phyloP scores from a whole-genome alignment of 2,888 invertebrate genomes.

The Drymonia ruficornis region DNA sequence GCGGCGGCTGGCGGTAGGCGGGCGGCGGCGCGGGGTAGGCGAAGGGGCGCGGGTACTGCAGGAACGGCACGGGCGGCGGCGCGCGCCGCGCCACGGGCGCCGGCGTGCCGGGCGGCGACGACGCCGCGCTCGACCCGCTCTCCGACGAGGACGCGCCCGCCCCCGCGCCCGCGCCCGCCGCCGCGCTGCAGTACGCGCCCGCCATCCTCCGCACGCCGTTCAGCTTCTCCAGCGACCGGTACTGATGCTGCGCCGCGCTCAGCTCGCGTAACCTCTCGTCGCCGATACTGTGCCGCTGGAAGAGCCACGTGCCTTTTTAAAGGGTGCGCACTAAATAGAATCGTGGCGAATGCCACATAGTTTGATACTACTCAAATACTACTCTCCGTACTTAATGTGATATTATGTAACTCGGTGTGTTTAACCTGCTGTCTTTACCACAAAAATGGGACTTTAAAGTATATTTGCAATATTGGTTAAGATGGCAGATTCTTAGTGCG shows the following conservation, averaged over 20 bases:
- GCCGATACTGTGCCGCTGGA: slow-evolving; percentile 81
- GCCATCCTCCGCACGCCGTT: slow-evolving; percentile 82
- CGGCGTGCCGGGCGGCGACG: slow-evolving; percentile 74
- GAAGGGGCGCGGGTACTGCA: slow-evolving; percentile 70
- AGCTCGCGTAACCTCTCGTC: slow-evolving; percentile 87
- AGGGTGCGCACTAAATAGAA: too few relatives aligned
- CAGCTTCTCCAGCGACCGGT: slow-evolving; percentile 84
- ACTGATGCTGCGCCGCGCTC: slow-evolving; percentile 73
- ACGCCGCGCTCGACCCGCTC: slow-evolving; percentile 74
- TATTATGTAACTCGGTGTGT: too few relatives aligned
- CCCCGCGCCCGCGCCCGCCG: slow-evolving; percentile 21
- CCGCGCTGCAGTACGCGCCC: slow-evolving; percentile 57
- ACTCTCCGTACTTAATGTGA: too few relatives aligned
- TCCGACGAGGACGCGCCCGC: slow-evolving; percentile 67
- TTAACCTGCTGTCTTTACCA: too few relatives aligned
- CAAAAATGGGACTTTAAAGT: too few relatives aligned
- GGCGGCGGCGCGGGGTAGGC: slow-evolving; percentile 73
- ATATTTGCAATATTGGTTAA: too few relatives aligned
- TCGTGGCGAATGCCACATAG: too few relatives aligned
- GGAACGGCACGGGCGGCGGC: slow-evolving; percentile 61
- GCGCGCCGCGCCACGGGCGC: slow-evolving; percentile 59
- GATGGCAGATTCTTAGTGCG: too few relatives aligned
- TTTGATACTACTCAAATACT: too few relatives aligned
- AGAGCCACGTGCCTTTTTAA: neutral
- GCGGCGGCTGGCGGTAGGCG: slow-evolving; percentile 71